Evolutionary conservation across 2,113 vertebrate species (phyloP).

Genomic region (Muscicapa adusta): DNA sequence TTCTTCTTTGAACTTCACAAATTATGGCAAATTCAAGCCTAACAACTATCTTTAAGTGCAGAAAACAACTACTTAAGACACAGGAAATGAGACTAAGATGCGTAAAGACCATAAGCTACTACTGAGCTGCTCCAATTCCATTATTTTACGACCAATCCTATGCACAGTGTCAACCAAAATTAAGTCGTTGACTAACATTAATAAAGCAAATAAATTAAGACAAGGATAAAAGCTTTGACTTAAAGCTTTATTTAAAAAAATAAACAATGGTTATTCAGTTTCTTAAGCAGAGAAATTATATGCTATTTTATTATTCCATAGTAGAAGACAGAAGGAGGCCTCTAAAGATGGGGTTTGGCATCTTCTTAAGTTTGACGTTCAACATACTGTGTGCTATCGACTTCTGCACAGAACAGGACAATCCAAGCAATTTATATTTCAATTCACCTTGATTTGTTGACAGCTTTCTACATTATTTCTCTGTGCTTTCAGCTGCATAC

Average conservation of each 20-base stretch:
- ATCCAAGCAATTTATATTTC: neutral
- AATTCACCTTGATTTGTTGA: neutral
- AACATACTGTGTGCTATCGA: rapidly evolving
- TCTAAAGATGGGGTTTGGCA: neutral
- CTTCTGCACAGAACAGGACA: neutral
- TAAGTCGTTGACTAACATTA: neutral
- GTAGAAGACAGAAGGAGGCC: neutral
- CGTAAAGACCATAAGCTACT: neutral
- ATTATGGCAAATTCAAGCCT: neutral
- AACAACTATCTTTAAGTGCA: neutral
- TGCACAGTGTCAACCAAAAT: neutral
- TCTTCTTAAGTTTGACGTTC: neutral
- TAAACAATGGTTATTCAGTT: neutral
- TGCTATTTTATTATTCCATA: neutral
- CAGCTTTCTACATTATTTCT: neutral
- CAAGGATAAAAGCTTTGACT: neutral
- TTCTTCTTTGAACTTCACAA: neutral
- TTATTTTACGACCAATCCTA: neutral
- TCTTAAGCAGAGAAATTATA: neutral
- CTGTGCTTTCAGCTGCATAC: neutral
- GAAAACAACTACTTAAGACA: neutral
- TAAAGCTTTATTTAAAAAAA: neutral
- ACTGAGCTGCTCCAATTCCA: neutral
- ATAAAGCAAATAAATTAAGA: neutral
- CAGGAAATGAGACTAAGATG: neutral